A percentile compares a stretch with the other conserved stretches of the same genome.
Evolutionary conservation across 1,140 invertebrate genomes (phyloP).

Genomic region (Proales similis): DNA sequence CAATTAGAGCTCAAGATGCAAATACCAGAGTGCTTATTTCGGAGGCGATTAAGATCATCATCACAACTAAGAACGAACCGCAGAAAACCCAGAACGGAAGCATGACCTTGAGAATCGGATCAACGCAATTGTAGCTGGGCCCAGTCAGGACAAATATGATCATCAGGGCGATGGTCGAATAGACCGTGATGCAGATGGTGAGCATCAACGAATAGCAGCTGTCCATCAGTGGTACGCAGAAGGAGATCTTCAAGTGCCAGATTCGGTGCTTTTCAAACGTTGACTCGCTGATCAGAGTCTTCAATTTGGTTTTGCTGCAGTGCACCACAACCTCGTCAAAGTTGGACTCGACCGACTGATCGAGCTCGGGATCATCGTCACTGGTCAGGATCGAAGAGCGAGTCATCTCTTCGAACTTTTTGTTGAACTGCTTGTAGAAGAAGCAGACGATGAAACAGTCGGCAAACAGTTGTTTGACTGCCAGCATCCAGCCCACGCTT

Average conservation of each 20-base stretch:
- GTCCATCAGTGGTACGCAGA: background rate
- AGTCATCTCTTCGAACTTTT: conserved; percentile 3
- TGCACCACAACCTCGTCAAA: background rate
- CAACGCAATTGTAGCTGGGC: conserved; percentile 15
- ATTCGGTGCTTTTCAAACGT: conserved; percentile 23
- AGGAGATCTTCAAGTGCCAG: conserved; percentile 14
- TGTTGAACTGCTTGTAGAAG: conserved; percentile 8
- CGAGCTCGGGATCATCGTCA: no score
- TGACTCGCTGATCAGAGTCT: background rate
- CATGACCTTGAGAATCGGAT: conserved; percentile 5
- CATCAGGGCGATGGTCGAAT: background rate
- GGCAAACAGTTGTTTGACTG: background rate
- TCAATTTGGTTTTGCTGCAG: background rate
- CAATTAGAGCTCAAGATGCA: no score
- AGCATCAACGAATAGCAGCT: conserved; percentile 16
- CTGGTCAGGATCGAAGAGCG: no score
- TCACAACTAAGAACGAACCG: background rate
- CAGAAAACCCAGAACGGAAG: conserved; percentile 6
- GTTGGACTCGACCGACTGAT: no score
- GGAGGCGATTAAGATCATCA: background rate
- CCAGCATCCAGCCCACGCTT: conserved; percentile 5
- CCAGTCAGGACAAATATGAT: conserved; percentile 2
- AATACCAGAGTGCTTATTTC: background rate
- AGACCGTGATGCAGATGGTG: background rate
- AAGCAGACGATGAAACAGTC: conserved; percentile 21